Conservation (phyloP, 2,888 invertebrate genomes). For the Allolobophora icterica region DNA sequence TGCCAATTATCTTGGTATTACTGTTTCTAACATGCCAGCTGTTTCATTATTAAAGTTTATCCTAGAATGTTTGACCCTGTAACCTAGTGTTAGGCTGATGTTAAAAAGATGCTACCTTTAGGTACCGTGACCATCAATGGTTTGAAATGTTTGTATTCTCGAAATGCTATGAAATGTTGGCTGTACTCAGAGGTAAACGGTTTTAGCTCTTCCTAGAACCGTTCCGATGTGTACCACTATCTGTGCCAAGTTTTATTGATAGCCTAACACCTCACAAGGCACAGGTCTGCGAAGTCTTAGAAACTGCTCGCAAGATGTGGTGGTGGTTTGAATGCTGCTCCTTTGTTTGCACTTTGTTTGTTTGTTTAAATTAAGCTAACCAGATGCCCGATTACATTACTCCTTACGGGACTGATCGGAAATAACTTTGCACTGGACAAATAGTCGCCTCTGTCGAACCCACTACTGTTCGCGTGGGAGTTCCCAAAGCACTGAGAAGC, state of each 20-base stretch:
- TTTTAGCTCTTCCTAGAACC: not conserved
- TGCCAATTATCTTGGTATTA: not conserved
- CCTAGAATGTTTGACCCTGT: not conserved
- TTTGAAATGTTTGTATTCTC: slow-evolving; percentile 7
- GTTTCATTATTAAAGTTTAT: not conserved
- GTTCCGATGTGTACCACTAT: slow-evolving; percentile 8
- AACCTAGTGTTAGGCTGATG: not conserved
- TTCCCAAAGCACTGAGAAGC: not conserved
- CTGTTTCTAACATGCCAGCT: not conserved
- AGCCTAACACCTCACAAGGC: not conserved
- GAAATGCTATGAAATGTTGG: not conserved
- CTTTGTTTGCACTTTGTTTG: not conserved
- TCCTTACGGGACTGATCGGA: not conserved
- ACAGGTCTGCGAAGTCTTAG: not conserved
- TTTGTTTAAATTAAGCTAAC: not conserved
- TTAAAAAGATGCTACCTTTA: not conserved
- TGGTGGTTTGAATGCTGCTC: not conserved
- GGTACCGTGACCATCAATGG: not conserved
- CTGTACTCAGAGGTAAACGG: not conserved
- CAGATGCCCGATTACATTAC: slow-evolving; percentile 6
- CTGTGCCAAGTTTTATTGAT: not conserved
- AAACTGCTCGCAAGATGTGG: not conserved
- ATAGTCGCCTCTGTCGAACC: not conserved
- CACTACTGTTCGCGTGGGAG: not conserved
- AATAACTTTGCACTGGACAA: slow-evolving; percentile 14